phyloP scores from a whole-genome alignment of 2,888 invertebrate genomes.

The Heliconius aoede region DNA sequence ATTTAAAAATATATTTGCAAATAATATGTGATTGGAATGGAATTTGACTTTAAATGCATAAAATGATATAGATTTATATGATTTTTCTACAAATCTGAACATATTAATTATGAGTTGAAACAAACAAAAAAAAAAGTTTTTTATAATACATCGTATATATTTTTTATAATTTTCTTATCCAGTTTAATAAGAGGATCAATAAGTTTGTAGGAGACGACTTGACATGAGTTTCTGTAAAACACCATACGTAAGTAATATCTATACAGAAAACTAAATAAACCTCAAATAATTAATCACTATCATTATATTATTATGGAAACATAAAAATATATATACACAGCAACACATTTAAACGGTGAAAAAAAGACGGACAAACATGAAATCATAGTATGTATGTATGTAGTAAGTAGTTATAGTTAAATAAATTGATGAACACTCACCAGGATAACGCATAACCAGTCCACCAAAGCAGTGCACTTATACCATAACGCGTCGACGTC shows the following conservation, averaged over 20 bases:
- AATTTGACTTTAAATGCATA: background rate
- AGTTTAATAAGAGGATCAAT: no score
- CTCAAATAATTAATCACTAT: no score
- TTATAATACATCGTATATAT: no score
- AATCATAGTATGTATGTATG: background rate
- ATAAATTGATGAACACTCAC: constrained; percentile 82
- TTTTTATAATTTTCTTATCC: no score
- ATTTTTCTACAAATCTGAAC: no score
- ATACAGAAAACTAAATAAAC: no score
- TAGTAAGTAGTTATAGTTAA: constrained; percentile 53
- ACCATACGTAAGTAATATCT: no score
- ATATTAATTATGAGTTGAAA: background rate
- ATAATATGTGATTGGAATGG: constrained; percentile 10
- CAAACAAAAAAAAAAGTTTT: no score
- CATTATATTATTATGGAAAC: no score
- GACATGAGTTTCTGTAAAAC: no score
- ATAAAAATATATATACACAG: constrained; percentile 1
- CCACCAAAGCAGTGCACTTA: constrained; percentile 84
- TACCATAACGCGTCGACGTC: constrained; percentile 80
- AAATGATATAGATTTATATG: background rate
- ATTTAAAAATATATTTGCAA: constrained; percentile 1
- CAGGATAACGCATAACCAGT: constrained; percentile 81
- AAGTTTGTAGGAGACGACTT: no score
- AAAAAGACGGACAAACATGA: constrained; percentile 49
- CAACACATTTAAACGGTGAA: constrained; percentile 35